phyloP scores from a whole-genome alignment of 2,888 invertebrate species.

The Acronicta leporina region DNA sequence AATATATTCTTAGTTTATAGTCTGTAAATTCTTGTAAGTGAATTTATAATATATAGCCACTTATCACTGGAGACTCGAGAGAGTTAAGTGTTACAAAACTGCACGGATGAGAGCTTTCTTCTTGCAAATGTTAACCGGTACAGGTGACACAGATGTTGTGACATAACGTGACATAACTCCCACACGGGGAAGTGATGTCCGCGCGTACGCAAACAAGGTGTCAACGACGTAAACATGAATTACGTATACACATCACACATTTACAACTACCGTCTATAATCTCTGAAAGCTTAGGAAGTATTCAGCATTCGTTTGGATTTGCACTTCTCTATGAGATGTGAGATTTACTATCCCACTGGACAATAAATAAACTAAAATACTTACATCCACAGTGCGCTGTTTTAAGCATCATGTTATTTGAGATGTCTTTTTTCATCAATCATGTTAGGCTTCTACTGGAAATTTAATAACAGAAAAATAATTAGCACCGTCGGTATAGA shows the following conservation, averaged over 20 bases:
- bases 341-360: too few species aligned
- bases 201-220: slow-evolving; percentile 51
- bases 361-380: too few species aligned
- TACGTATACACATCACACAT: slow-evolving; percentile 21
- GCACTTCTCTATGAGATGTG: too few species aligned
- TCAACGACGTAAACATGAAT: slow-evolving; percentile 39
- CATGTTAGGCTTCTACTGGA: too few species aligned
- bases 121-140: slow-evolving; percentile 79
- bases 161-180: slow-evolving; percentile 71
- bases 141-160: slow-evolving; percentile 65
- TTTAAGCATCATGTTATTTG: too few species aligned
- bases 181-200: slow-evolving; percentile 39
- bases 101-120: slow-evolving; percentile 62
- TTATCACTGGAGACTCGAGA: slow-evolving; percentile 21
- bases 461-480: too few species aligned
- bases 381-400: too few species aligned
- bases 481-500: too few species aligned
- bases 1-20: too few species aligned
- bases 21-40: background rate
- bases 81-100: slow-evolving; percentile 12
- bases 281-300: background rate
- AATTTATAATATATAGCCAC: slow-evolving; percentile 12
- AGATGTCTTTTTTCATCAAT: too few species aligned
- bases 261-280: background rate
- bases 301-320: too few species aligned